Base-by-base conservation (phyloP, 2,888 invertebrate genomes). In the Meloe dianella region DNA sequence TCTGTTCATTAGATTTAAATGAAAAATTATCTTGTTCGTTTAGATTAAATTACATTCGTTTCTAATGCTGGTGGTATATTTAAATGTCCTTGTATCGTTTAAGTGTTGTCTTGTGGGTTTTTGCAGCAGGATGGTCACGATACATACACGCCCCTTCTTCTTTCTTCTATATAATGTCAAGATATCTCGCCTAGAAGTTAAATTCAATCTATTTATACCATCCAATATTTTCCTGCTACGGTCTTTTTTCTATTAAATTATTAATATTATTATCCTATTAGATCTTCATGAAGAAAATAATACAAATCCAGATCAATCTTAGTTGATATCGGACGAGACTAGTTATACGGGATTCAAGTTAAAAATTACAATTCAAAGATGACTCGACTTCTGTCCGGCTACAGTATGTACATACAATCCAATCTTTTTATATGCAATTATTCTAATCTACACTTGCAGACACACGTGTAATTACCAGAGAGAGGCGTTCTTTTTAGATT, bases 21-120 rank as follows among this genome's bases (percentile, higher is more conserved):
- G 60, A 66, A 63, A 51, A 63, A 22, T 38, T 59, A 22, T 17
- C 38, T 59, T 59, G 59, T 38, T 57, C 32, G 47, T 17, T 35
- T 54, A 41, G 59, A 63, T 67, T 63, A 61, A 67, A 67, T 63
- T 63, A 57, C 60, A 24, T 24, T 51, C 20, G 54, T 56, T n/a
- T 30, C 30, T 62, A 62, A 63, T 63, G 47, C 65, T 65, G 66
- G 63, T 67, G 66, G 66, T 67, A 67, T 67, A 61, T 67, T 67
- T 67, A 67, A 67, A 63, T 63, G 66, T 67, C 66, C 66, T 67
- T 67, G 66, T 63, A 59, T 59, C 17, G 17, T 32, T 59, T 67
- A 67, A 63, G 63, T 54, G 65, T 41, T 60, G 60, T 64, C 64
- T 59, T 59, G 59, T 64, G 60, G 35, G 60, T 66, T 54, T 60